Evolutionary conservation across 2,888 invertebrate species (phyloP).

Genomic region (Torymus aiolomorphi): DNA sequence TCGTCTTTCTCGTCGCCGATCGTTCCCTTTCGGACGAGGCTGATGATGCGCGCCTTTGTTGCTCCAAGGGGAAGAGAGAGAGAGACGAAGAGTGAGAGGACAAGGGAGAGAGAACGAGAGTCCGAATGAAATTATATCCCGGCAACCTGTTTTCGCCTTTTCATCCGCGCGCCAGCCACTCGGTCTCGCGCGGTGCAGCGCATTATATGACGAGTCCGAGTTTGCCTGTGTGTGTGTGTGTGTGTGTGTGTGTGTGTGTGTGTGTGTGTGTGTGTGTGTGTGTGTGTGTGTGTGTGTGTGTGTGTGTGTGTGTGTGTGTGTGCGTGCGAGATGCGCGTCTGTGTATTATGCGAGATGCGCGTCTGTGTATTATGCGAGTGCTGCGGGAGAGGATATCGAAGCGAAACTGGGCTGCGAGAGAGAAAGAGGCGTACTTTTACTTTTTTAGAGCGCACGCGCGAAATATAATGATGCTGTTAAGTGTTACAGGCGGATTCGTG

Average conservation of each 20-base stretch:
- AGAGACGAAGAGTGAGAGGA: too few relatives aligned
- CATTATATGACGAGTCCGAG: constrained; percentile 5
- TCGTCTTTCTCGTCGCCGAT: constrained; percentile 6
- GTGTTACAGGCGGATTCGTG: constrained; percentile 12
- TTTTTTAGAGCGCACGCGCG: constrained; percentile 14
- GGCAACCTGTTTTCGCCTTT: constrained; percentile 54
- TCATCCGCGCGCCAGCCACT: constrained; percentile 14
- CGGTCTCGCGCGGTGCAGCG: neutral
- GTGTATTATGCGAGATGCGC: too few relatives aligned
- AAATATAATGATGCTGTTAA: neutral
- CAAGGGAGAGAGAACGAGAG: neutral
- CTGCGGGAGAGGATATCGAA: too few relatives aligned
- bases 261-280: too few relatives aligned
- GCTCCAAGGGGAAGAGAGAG: neutral
- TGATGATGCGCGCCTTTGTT: constrained; percentile 14
- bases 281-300: too few relatives aligned
- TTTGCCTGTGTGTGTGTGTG: too few relatives aligned
- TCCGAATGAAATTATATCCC: constrained; percentile 53
- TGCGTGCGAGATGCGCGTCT: too few relatives aligned
- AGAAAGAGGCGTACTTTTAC: constrained; percentile 42
- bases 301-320: too few relatives aligned
- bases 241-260: too few relatives aligned
- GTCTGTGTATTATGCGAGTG: too few relatives aligned
- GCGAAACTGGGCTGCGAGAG: constrained; percentile 39
- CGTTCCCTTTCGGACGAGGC: constrained; percentile 15